These are phyloP conservation scores for Epistrophe eligans DNA, from an alignment of 2,888 invertebrate species.

Conservation along the genomic window DNA sequence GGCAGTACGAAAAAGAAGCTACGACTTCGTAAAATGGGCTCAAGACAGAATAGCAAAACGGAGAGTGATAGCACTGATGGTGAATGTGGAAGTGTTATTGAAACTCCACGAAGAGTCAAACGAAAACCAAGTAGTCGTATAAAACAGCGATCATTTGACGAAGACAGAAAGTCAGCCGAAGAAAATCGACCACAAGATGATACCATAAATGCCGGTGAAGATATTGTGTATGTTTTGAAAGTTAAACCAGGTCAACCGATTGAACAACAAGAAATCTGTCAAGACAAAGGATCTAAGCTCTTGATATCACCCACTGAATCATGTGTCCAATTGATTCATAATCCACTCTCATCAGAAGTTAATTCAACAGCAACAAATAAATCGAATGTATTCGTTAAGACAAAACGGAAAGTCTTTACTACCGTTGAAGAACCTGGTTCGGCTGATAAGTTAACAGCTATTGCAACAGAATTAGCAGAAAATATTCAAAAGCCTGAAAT, in stretches of 20 bases:
- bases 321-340: conserved; percentile 76
- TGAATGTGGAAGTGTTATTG: conserved; percentile 80
- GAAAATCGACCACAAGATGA: conserved; percentile 76
- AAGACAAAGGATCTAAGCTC: conserved; percentile 59
- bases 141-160: conserved; percentile 82
- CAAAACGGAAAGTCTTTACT: conserved; percentile 91
- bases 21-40: conserved; percentile 83
- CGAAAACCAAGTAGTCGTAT: conserved; percentile 82
- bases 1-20: conserved; percentile 81
- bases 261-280: conserved; percentile 77
- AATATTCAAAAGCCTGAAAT: not conserved
- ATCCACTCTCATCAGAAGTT: conserved; percentile 41
- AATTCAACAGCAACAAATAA: conserved; percentile 77
- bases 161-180: conserved; percentile 79
- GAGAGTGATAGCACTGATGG: conserved; percentile 83
- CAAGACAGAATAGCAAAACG: conserved; percentile 83
- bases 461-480: conserved; percentile 79
- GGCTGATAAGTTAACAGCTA: conserved; percentile 79
- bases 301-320: conserved; percentile 78
- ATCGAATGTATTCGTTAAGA: conserved; percentile 91
- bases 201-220: conserved; percentile 79
- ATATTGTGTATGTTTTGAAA: conserved; percentile 82
- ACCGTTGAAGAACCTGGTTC: conserved; percentile 85
- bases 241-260: conserved; percentile 82
- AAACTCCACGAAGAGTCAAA: conserved; percentile 83